Evolutionary conservation across 2,888 invertebrate genomes (phyloP), one percentile per base, ranked within the genome.

Genomic region (Slavum lentiscoides): DNA sequence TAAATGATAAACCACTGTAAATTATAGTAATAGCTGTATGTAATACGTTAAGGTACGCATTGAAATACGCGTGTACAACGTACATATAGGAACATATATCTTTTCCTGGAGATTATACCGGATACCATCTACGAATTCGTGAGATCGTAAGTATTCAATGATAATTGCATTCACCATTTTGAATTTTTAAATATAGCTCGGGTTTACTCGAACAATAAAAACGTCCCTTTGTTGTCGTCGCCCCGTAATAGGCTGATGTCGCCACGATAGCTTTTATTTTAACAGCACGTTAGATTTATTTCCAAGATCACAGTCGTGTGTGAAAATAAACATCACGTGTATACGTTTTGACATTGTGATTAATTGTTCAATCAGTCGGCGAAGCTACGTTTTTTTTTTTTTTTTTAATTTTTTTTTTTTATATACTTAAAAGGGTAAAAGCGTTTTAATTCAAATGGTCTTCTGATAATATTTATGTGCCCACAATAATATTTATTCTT

Each of bases 311-410:
- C 7, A 55, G 77, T 70, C 77, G 62, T 70, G 43, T 13, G 77
- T 70, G 69, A 77, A 69, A 70, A 49, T 21, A 59, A 68, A 69
- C 68, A 61, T 77, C 69, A 11, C 59, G 68, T 62, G 39, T 37
- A 17, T 70, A 37, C 53, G 49, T 59, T 59, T 30, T 39, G 69
- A 70, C 77, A 77, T 2, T 15, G 23, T 77, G 77, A 77, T 77
- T 37, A 43, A 77, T 77, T n/a, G 69, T 77, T 61, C 3, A 70
- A 77, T 77, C 77, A 77, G 62, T 70, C 69, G 75, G 30, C 75
- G 15, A 49, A 30, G 67, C 58, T 43, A 59, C 19, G 43, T 43
- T 75, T 76, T 59, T 68, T 43, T 30, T 8, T 59, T 8, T n/a
- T n/a, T 58, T n/a, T 58, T 21, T 7, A 5, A 5, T 59, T 68